phyloP scores from a whole-genome alignment of 2,888 invertebrate genomes.

The Synergus japonicus region DNA sequence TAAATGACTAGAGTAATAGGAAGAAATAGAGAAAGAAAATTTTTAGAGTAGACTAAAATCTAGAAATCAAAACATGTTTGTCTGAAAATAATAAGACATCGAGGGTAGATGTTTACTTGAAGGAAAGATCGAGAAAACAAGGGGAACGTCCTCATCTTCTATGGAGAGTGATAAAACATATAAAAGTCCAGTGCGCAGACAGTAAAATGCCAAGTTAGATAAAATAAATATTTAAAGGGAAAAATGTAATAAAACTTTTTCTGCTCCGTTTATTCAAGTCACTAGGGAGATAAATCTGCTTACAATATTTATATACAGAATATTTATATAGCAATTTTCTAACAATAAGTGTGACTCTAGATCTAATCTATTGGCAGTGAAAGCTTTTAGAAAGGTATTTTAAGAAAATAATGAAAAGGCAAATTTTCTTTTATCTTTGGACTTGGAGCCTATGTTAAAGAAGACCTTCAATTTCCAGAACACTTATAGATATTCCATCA shows the following conservation, averaged over 20 bases:
- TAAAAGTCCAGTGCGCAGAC: background rate
- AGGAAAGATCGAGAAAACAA: constrained; percentile 10
- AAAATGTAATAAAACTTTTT: background rate
- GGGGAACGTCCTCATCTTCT: constrained; percentile 28
- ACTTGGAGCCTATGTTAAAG: background rate
- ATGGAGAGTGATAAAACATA: constrained; percentile 9
- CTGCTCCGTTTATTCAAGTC: background rate
- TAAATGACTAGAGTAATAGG: background rate
- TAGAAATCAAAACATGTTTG: constrained; percentile 31
- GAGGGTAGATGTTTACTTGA: constrained; percentile 19
- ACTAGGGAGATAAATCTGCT: background rate
- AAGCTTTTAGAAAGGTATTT: background rate
- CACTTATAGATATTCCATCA: background rate
- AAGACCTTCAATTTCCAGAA: background rate
- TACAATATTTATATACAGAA: background rate
- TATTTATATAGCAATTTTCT: background rate
- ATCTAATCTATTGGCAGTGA: background rate
- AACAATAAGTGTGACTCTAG: background rate
- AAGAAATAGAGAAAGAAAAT: background rate
- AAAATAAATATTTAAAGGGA: background rate
- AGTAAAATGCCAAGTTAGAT: constrained; percentile 9
- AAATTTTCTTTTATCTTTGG: background rate
- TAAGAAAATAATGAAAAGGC: background rate
- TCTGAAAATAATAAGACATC: constrained; percentile 10
- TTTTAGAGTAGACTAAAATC: background rate